These are phyloP conservation scores for Andrena hattorfiana DNA, from an alignment of 2,888 invertebrate species.

Conservation along the genomic window DNA sequence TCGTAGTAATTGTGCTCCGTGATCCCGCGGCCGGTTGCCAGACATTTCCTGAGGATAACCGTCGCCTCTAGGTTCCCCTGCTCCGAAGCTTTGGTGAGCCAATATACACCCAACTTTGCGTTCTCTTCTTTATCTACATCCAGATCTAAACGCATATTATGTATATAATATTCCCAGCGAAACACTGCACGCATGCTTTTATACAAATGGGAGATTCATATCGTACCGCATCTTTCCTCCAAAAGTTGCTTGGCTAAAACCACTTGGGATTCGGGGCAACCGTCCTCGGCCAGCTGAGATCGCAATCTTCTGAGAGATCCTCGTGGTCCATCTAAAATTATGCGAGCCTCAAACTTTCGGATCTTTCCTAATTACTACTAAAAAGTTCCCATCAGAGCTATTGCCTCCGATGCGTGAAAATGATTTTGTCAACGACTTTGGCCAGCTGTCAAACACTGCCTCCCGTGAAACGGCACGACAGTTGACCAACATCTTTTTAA, in stretches of 20 bases:
- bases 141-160: conserved; percentile 85
- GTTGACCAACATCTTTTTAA: not conserved
- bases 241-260: conserved; percentile 94
- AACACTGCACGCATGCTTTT: not conserved
- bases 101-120: conserved; percentile 93
- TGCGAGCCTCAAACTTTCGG: not conserved
- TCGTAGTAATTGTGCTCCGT: conserved; percentile 91
- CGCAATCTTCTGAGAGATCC: conserved; percentile 88
- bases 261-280: conserved; percentile 95
- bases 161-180: not conserved
- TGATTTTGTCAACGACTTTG: conserved; percentile 2
- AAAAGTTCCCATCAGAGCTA: not conserved
- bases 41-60: conserved; percentile 90
- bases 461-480: not conserved
- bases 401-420: not conserved
- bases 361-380: too few relatives aligned
- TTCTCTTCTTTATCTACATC: conserved; percentile 91
- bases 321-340: conserved; percentile 88
- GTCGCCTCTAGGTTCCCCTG: conserved; percentile 96
- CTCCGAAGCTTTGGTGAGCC: conserved; percentile 96
- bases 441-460: conserved; percentile 7
- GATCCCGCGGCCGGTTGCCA: conserved; percentile 90
- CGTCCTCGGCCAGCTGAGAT: conserved; percentile 93
- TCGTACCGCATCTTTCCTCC: conserved; percentile 90
- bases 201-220: conserved; percentile 10